Percentiles rank a stretch among this genome's conserved stretches.
Evolutionary conservation across 2,888 invertebrate species (phyloP).

Genomic region (Drosophila atroscutellata): DNA sequence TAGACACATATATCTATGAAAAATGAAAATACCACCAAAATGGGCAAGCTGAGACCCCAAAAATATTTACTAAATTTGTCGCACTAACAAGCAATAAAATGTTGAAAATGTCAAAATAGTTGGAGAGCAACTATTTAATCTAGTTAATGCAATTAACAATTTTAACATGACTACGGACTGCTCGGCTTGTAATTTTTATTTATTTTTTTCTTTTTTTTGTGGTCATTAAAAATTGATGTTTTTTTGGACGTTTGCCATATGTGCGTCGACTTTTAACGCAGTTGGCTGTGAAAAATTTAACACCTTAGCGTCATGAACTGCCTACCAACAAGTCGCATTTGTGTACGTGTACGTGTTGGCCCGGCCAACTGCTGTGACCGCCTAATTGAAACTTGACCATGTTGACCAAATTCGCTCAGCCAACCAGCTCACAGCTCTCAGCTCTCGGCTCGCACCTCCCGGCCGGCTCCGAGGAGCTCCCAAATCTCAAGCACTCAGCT

Average conservation of each 20-base stretch:
- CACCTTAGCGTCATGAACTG: slow-evolving; percentile 74
- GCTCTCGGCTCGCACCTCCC: neutral
- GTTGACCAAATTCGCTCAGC: slow-evolving; percentile 74
- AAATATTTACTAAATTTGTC: slow-evolving; percentile 81
- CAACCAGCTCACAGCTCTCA: slow-evolving; percentile 25
- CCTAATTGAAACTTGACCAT: slow-evolving; percentile 81
- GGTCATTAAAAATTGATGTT: slow-evolving; percentile 45
- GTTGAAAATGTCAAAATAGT: slow-evolving; percentile 77
- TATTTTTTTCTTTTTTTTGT: slow-evolving; percentile 11
- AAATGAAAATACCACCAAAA: slow-evolving; percentile 39
- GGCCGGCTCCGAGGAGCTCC: slow-evolving; percentile 4
- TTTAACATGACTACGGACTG: slow-evolving; percentile 80
- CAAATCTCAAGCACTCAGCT: slow-evolving; percentile 23
- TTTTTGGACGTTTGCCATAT: slow-evolving; percentile 46
- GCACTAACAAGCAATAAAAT: slow-evolving; percentile 83
- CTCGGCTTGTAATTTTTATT: slow-evolving; percentile 56
- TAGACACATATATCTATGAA: slow-evolving; percentile 5
- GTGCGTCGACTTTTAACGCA: slow-evolving; percentile 61
- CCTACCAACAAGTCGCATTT: slow-evolving; percentile 49
- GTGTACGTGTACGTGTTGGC: slow-evolving; percentile 33
- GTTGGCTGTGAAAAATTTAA: slow-evolving; percentile 81
- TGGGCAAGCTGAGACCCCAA: slow-evolving; percentile 56
- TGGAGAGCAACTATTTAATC: slow-evolving; percentile 80
- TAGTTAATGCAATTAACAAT: slow-evolving; percentile 84
- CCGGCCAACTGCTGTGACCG: slow-evolving; percentile 65